These are phyloP conservation scores for Rhinoderma darwinii DNA, from an alignment of 2,113 vertebrate species.

Conservation along the genomic window DNA sequence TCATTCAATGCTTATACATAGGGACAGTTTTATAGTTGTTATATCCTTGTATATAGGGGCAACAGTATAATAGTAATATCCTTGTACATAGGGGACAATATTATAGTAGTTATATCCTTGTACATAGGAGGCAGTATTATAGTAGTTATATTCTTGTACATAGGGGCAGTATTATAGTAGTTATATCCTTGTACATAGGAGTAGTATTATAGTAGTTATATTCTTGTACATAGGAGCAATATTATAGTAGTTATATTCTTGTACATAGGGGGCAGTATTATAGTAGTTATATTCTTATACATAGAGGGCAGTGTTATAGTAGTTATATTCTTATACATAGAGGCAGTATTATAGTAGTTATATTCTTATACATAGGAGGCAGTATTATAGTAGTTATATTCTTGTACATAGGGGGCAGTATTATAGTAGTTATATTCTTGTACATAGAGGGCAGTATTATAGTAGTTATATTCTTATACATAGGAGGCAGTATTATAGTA, in stretches of 20 bases:
- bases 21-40: too few relatives aligned
- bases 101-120: conserved; percentile 2
- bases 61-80: not conserved
- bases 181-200: not conserved
- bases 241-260: not conserved
- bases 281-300: not conserved
- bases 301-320: not conserved
- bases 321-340: not conserved
- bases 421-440: too few relatives aligned
- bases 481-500: too few relatives aligned
- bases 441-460: too few relatives aligned
- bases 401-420: too few relatives aligned
- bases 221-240: not conserved
- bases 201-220: not conserved
- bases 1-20: not conserved
- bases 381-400: too few relatives aligned
- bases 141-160: conserved; percentile 21
- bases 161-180: conserved; percentile 12
- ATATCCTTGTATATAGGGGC: not conserved
- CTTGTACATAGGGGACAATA: not conserved
- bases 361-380: not conserved
- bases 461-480: too few relatives aligned
- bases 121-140: not conserved
- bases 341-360: not conserved
- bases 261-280: not conserved